A percentile compares a stretch with the other conserved stretches of the same genome.
phyloP scores from a whole-genome alignment of 2,888 invertebrate species.

The Mactromeris polynyma region DNA sequence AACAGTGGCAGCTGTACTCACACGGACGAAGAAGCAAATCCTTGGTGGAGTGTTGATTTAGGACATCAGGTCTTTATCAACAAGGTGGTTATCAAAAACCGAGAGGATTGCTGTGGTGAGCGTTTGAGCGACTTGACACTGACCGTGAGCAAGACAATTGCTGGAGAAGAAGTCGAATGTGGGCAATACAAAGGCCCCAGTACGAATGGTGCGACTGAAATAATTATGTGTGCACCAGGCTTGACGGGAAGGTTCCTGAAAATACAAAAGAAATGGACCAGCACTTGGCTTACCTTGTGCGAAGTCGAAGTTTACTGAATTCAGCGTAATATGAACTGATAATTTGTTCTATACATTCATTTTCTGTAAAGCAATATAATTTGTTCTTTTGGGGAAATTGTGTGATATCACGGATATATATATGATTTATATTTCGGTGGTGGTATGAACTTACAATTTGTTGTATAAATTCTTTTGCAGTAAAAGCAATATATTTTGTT shows the following conservation, averaged over 20 bases:
- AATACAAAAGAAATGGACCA: background rate
- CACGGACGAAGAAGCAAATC: background rate
- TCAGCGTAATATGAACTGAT: too few species aligned
- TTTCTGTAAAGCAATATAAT: too few species aligned
- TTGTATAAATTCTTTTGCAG: too few species aligned
- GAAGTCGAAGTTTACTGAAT: slow-evolving; percentile 11
- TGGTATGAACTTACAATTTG: too few species aligned
- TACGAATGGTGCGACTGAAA: background rate
- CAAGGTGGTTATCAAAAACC: background rate
- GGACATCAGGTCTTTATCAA: background rate
- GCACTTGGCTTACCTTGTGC: background rate
- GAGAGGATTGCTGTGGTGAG: background rate
- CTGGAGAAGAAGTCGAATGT: background rate
- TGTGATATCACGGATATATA: too few species aligned
- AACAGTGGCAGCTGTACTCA: background rate
- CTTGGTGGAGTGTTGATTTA: slow-evolving; percentile 10
- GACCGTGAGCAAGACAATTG: background rate
- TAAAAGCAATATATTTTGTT: too few species aligned
- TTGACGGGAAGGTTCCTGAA: background rate
- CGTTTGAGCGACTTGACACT: background rate
- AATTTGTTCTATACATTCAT: too few species aligned
- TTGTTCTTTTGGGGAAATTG: too few species aligned
- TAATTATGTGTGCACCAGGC: background rate
- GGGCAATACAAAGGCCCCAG: background rate
- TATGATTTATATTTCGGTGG: too few species aligned